Evolutionary conservation across 2,888 invertebrate species (phyloP).

Genomic region (Electrophaes corylata): DNA sequence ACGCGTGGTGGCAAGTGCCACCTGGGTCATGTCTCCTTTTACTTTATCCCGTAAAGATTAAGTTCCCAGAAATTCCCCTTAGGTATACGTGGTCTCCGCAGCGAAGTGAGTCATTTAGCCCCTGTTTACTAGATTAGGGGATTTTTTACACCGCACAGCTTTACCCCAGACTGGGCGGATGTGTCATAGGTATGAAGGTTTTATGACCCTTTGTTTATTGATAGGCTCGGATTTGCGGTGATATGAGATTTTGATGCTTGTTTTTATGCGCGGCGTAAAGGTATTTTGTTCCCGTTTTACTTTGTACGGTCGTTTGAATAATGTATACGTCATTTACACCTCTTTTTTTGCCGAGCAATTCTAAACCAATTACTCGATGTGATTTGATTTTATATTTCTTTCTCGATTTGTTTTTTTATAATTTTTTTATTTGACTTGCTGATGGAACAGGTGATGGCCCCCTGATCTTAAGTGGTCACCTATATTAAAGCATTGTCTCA

Average conservation of each 20-base stretch:
- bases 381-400: background rate
- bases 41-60: constrained; percentile 83
- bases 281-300: constrained; percentile 8
- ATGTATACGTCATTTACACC: background rate
- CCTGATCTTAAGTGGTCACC: too few species aligned
- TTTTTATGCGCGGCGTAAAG: constrained; percentile 10
- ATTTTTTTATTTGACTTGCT: too few species aligned
- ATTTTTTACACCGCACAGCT: constrained; percentile 79
- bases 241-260: constrained; percentile 42
- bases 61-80: constrained; percentile 71
- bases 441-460: too few species aligned
- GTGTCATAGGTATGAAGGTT: constrained; percentile 66
- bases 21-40: constrained; percentile 83
- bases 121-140: constrained; percentile 83
- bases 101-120: constrained; percentile 82
- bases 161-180: constrained; percentile 63
- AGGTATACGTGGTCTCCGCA: constrained; percentile 68
- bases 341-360: background rate
- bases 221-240: constrained; percentile 59
- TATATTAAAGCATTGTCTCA: too few species aligned
- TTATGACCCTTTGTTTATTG: constrained; percentile 61
- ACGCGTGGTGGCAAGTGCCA: constrained; percentile 68
- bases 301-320: constrained; percentile 1
- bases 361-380: background rate
- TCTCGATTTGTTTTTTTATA: too few species aligned